A percentile compares a stretch with the other conserved stretches of the same genome.
These are phyloP conservation scores for Tachyglossus aculeatus DNA, from an alignment of 2,797 vertebrate species.

Conservation along the genomic window DNA sequence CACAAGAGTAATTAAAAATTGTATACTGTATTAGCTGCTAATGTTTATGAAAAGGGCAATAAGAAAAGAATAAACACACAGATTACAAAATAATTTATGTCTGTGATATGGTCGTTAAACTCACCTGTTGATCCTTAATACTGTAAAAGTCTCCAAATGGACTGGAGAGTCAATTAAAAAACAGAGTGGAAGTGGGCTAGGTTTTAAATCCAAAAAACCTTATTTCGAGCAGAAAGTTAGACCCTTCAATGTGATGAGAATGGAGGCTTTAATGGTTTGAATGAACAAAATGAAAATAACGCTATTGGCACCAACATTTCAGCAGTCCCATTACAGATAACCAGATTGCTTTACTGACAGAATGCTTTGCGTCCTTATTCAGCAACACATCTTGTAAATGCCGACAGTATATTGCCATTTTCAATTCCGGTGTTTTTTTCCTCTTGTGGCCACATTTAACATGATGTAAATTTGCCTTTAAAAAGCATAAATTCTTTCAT, in stretches of 20 bases:
- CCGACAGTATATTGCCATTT: background rate
- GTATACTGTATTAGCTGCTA: no score
- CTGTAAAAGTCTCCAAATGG: background rate
- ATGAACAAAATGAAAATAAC: background rate
- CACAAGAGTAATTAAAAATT: no score
- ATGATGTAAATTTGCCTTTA: background rate
- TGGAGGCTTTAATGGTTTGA: background rate
- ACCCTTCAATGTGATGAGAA: background rate
- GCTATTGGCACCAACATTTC: background rate
- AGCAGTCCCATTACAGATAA: background rate
- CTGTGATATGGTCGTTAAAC: background rate
- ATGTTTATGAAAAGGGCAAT: background rate
- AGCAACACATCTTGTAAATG: no score
- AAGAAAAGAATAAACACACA: background rate
- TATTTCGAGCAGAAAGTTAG: background rate
- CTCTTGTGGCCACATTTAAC: background rate
- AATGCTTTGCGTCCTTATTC: background rate
- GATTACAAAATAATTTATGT: fast-evolving
- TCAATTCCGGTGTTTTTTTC: background rate
- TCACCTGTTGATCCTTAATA: background rate
- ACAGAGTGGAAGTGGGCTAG: background rate
- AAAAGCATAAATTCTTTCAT: background rate
- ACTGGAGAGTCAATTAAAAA: no score
- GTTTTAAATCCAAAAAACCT: background rate
- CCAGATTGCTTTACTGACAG: fast-evolving